Base-by-base conservation (phyloP, 2,797 vertebrate genomes). In the Dryobates pubescens region DNA sequence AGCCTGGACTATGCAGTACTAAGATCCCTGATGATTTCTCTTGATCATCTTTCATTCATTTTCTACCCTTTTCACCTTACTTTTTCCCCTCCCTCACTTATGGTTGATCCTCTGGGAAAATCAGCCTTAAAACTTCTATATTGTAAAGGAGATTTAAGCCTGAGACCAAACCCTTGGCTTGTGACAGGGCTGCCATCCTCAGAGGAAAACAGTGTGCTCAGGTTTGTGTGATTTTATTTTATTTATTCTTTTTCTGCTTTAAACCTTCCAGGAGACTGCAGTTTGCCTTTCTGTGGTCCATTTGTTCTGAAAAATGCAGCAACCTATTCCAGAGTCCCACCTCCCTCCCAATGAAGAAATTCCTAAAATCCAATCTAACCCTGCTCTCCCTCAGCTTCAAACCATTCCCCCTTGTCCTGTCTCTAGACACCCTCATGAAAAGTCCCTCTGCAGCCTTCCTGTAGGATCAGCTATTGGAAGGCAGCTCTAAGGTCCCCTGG, bases 201-300 rank as follows among this genome's bases (percentile, higher is more conserved):
- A 87, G 89, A 82, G 61, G 23, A 79, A 68, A 90, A n/a, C 36
- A 17, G 68, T 95, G 85, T 82, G 13, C 90, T 87, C 53, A 8
- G 23, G n/a, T 59, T 69, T 82, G 27, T 34, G 5, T 36, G 47
- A 12, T 29, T 47, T 24, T 53, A 43, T 45, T 22, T n/a, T 36
- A 6, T 12, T 34, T 6, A 6, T 9, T 3, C 24, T 26, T 18
- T 57, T 59, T 17, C 5, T 34, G 3, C 41, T 78, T 73, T 43
- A 82, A 94, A 79, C 17, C 22, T 57, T 67, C 16, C 13, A 61
- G 71, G 43, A 68, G 19, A 34, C 36, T 32, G 24, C 80, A 74
- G 24, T 81, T 26, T 85, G 10, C 10, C 11, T 74, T 94, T 78
- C 22, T 88, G 34, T 51, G 15, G 14, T 57, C 30, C 4, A 76